Base-by-base conservation (phyloP, 2,113 vertebrate species). In the Chitala chitala region DNA sequence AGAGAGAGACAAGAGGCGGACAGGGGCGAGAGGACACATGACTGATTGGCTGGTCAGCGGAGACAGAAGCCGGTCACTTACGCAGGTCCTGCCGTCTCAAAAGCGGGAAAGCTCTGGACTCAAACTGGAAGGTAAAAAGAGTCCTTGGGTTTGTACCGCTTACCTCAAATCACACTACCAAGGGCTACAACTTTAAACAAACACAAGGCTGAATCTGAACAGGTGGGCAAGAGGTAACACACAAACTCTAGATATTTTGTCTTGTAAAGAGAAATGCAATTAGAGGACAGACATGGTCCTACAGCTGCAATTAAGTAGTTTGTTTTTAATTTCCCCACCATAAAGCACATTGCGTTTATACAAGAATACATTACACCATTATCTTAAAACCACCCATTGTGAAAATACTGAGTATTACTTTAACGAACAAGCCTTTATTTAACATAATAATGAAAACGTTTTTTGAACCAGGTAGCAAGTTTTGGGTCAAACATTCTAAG, bases 41-140 rank as follows among this genome's bases (percentile, higher is more conserved):
- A 82, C 75, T 82, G 81, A 61, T 81, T 86, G 78, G 83, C 80
- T 86, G 80, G 84, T 77, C 82, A 81, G 77, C 70, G n/a, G n/a
- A n/a, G 70, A 82, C 86, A 84, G 74, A 87, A 78, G 79, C 80
- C 84, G 69, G 84, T 87, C 90, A 98, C 96, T 98, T 98, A 98
- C 96, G 93, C 86, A 84, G 90, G 86, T 91, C 88, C 87, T 88
- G 88, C 90, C 42, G 90, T 89, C 87, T 98, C 95, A 98, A 90
- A 98, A 94, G 87, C 92, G 92, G 91, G 95, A 96, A 91, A 96
- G 93, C 90, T 97, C 95, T 92, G 92, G 92, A 90, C 94, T 92
- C 79, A 94, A 85, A 89, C 96, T 98, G 95, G 87, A 98, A 98
- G 90, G 93, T 90, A 95, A 96, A 98, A 82, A 98, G 88, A 94